Evolutionary conservation across 2,888 invertebrate genomes (phyloP).

Genomic region (Tetropium fuscum): DNA sequence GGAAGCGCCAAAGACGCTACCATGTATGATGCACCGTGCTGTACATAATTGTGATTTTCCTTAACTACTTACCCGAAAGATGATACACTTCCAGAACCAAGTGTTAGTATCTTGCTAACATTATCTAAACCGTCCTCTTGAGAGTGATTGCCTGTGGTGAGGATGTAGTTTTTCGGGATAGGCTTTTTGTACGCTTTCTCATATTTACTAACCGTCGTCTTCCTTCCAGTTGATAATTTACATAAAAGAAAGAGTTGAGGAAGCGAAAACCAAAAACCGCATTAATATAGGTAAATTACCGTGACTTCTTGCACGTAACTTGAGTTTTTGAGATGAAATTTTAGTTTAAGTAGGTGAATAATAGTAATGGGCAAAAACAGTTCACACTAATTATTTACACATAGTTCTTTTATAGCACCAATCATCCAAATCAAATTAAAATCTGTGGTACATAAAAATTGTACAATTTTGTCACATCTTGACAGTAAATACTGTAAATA

Average conservation of each 20-base stretch:
- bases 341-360: too few species aligned
- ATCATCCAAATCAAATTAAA: too few species aligned
- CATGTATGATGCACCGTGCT: background rate
- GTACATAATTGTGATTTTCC: slow-evolving; percentile 27
- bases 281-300: slow-evolving; percentile 39
- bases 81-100: slow-evolving; percentile 76
- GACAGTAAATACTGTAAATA: too few species aligned
- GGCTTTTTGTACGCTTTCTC: slow-evolving; percentile 92
- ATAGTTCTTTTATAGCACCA: too few species aligned
- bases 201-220: slow-evolving; percentile 89
- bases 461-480: too few species aligned
- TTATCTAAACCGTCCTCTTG: slow-evolving; percentile 86
- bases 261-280: slow-evolving; percentile 39
- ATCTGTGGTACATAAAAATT: too few species aligned
- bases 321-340: too few species aligned
- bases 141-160: slow-evolving; percentile 78
- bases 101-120: slow-evolving; percentile 80
- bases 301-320: slow-evolving; percentile 19
- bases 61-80: slow-evolving; percentile 76
- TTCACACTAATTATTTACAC: too few species aligned
- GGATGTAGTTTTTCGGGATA: slow-evolving; percentile 78
- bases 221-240: slow-evolving; percentile 74
- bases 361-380: too few species aligned
- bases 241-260: slow-evolving; percentile 39
- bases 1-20: slow-evolving; percentile 5